A percentile compares a stretch with the other conserved stretches of the same genome.
phyloP scores from a whole-genome alignment of 2,797 vertebrate species.

The Neosilurus mollespiculum region DNA sequence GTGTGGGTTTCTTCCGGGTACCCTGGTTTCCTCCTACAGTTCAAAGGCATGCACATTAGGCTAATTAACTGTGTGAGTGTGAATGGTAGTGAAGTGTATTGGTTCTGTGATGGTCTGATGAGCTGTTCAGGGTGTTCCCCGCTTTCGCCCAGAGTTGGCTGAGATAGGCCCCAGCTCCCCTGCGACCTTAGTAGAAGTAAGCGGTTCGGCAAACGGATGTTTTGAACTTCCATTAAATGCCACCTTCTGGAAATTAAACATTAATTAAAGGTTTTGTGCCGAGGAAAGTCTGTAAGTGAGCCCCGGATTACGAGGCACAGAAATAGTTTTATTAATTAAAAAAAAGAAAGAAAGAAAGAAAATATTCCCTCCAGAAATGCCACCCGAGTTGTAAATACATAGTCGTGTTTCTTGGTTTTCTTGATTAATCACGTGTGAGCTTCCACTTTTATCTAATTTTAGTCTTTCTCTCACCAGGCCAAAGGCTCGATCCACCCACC shows the following conservation, averaged over 20 bases:
- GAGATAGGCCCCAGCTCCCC: too few relatives aligned
- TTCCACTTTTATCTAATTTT: constrained; percentile 25
- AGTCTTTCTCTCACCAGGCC: constrained; percentile 15
- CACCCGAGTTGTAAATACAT: not conserved
- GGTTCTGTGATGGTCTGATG: too few relatives aligned
- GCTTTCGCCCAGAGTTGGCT: too few relatives aligned
- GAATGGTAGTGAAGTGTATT: too few relatives aligned
- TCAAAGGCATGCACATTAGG: too few relatives aligned
- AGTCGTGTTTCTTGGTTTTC: not conserved
- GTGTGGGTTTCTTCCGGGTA: too few relatives aligned
- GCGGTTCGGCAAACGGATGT: too few relatives aligned
- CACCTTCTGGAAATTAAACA: constrained; percentile 51
- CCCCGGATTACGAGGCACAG: constrained; percentile 41
- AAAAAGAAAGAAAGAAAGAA: constrained; percentile 46
- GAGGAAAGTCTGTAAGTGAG: constrained; percentile 52
- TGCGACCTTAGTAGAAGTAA: too few relatives aligned
- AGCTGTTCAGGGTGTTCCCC: too few relatives aligned
- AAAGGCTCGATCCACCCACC: constrained; percentile 3
- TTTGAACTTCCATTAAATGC: constrained; percentile 1
- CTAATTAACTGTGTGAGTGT: too few relatives aligned
- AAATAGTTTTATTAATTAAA: constrained; percentile 63
- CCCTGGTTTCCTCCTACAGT: too few relatives aligned
- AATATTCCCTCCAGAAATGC: constrained; percentile 45
- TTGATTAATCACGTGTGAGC: not conserved
- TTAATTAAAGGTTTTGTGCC: constrained; percentile 46